These are phyloP conservation scores for Yponomeuta evonymella DNA, from an alignment of 2,888 invertebrate genomes.

Conservation along the genomic window DNA sequence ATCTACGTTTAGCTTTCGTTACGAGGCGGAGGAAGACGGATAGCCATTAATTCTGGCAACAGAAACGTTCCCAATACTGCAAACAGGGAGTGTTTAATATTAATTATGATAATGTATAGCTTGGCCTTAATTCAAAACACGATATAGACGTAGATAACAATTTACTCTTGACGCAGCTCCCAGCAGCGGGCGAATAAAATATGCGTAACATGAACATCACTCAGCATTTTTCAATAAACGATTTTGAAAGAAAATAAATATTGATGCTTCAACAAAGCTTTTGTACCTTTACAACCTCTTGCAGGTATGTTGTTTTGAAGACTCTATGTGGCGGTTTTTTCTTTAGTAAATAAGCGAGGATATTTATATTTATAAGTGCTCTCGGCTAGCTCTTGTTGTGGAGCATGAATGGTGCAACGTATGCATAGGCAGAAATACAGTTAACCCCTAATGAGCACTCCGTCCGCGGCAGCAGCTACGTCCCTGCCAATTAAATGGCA, in stretches of 20 bases:
- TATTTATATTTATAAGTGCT: not conserved
- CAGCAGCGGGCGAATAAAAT: not conserved
- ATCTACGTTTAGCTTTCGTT: constrained; percentile 9
- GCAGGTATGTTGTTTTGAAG: no score
- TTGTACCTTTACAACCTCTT: not conserved
- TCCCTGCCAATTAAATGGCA: constrained; percentile 2
- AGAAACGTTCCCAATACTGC: not conserved
- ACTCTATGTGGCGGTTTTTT: not conserved
- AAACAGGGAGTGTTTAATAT: constrained; percentile 13
- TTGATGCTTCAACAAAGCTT: not conserved
- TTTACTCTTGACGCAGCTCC: not conserved
- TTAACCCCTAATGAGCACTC: not conserved
- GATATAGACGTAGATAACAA: not conserved
- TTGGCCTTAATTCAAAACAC: constrained; percentile 17
- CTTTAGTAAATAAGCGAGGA: not conserved
- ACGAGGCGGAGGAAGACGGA: constrained; percentile 14
- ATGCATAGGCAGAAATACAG: not conserved
- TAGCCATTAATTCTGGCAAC: constrained; percentile 17
- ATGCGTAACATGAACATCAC: not conserved
- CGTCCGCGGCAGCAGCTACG: not conserved
- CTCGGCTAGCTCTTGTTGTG: not conserved
- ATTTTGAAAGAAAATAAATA: not conserved
- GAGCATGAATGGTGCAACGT: not conserved
- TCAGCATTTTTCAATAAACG: not conserved
- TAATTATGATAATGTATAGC: constrained; percentile 19